phyloP scores from a whole-genome alignment of 2,113 vertebrate species.

The Protobothrops flavoviridis region DNA sequence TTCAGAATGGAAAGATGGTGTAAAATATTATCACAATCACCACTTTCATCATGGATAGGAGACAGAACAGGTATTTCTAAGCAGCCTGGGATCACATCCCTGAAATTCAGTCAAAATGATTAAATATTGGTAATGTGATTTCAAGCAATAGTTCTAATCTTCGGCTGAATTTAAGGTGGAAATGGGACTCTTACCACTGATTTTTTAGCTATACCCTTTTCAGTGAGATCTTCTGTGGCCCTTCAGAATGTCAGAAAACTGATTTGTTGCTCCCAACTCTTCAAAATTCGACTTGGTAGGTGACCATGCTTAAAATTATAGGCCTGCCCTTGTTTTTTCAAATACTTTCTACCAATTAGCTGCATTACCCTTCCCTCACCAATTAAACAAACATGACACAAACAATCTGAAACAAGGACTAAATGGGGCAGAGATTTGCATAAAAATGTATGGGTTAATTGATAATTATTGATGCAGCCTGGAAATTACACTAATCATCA shows the following conservation, averaged over 20 bases:
- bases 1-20: background rate
- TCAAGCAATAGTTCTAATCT: background rate
- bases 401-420: background rate
- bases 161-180: background rate
- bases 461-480: background rate
- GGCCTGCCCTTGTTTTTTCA: conserved; percentile 12
- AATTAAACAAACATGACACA: background rate
- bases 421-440: background rate
- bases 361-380: background rate
- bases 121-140: background rate
- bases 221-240: background rate
- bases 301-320: conserved; percentile 32
- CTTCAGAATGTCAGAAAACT: background rate
- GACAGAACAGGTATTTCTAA: background rate
- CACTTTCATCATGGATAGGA: background rate
- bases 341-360: background rate
- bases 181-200: background rate
- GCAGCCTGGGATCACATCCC: background rate
- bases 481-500: background rate
- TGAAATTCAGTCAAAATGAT: background rate
- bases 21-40: background rate
- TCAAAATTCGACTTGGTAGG: conserved; percentile 20
- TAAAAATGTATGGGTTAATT: background rate
- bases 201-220: background rate
- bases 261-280: background rate